A percentile compares a stretch with the other conserved stretches of the same genome.
Conservation (phyloP, 2,113 vertebrate genomes). For the Gallinago paraguaiae region DNA sequence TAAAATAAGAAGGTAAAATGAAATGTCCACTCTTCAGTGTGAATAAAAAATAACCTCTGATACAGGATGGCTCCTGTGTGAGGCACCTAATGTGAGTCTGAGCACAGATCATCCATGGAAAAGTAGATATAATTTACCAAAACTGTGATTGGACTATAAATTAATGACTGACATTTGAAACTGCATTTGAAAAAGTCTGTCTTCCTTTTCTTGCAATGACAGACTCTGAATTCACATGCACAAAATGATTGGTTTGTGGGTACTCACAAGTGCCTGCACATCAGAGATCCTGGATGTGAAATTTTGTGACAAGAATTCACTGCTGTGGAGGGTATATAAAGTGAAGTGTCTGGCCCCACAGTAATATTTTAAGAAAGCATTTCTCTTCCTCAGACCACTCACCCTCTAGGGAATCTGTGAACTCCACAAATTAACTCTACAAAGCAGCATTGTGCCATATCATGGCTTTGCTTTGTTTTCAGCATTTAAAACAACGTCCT, state of each 20-base stretch:
- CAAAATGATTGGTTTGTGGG: neutral
- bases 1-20: neutral
- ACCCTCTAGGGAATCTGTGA: neutral
- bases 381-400: neutral
- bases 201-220: neutral
- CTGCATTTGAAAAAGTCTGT: neutral
- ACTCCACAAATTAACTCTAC: neutral
- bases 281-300: neutral
- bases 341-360: neutral
- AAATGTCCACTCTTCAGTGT: neutral
- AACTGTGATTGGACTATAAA: neutral
- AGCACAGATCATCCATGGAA: neutral
- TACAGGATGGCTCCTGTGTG: neutral
- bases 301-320: neutral
- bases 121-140: neutral
- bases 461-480: neutral
- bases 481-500: neutral
- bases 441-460: neutral
- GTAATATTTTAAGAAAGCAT: neutral
- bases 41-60: neutral
- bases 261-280: neutral
- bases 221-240: neutral
- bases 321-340: fast-evolving
- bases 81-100: neutral
- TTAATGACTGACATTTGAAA: neutral